Base-by-base conservation (phyloP, 2,888 invertebrate genomes). In the Platycnemis pennipes region DNA sequence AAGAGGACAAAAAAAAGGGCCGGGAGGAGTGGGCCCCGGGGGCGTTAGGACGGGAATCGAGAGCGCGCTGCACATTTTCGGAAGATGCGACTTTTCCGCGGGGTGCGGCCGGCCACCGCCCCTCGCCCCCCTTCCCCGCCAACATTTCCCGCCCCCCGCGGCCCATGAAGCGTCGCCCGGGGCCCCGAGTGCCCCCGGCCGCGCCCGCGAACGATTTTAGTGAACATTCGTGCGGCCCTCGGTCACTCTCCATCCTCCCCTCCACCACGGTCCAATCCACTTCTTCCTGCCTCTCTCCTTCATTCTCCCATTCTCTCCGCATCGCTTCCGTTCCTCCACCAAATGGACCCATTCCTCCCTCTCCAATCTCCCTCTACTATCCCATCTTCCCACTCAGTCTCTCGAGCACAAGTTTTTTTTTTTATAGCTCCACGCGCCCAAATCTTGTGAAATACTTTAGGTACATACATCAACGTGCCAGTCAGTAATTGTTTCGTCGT, bases 251-350 rank as follows among this genome's bases (percentile, higher is more conserved):
- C 85, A 37, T 94, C 94, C 88, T 89, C 89, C 37, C 88, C 53
- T 91, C 63, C 94, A 31, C 89, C 94, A 31, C 94, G 77, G 45
- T 94, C 94, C 91, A 94, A 63, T 37, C 88, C 42, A 85, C 88
- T 16, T 56, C 85, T n/a, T 69, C 46, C 56, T 46, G 94, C 89
- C 94, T 94, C 53, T 46, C 45, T 77, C 86, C 94, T 94, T 94
- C 94, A 56, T 95, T 87, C 89, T 94, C 94, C 94, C 88, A n/a
- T 16, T 95, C 95, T 87, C 89, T 94, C 94, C 94, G 86, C n/a
- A 11, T 95, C 95, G 94, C 95, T 95, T 94, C 26, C 56, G 22
- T 56, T 13, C 95, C 95, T 95, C 94, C 88, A 94, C 94, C 53
- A 16, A 11, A n/a, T n/a, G n/a, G n/a, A n/a, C n/a, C n/a, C n/a